Evolutionary conservation across 2,113 vertebrate species (phyloP), one percentile per base, ranked within the genome.

Genomic region (Triplophysa tibetana): DNA sequence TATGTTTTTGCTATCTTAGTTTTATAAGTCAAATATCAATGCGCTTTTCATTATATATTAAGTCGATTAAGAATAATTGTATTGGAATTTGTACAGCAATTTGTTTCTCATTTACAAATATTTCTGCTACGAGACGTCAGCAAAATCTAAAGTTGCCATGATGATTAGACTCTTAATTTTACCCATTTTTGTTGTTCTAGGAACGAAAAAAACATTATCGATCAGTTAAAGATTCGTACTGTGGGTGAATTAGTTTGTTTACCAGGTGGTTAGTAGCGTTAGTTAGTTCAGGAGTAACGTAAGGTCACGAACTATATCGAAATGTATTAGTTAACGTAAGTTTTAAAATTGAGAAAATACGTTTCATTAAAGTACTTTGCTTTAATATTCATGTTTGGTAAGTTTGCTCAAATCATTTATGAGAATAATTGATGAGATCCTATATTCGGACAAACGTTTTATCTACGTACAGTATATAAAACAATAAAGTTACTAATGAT

Each of bases 121-220:
- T 13, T n/a, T 13, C 50, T 56, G 26, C 24, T 41, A 61, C 11
- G 54, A 61, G 41, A 56, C 33, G 33, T 74, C 11, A 74, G 8
- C 70, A 74, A 58, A 74, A 73, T 54, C 33, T 2, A 11, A 58
- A 61, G 70, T 24, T 72, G 70, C 24, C 10, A 45, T 45, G 3
- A 52, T 7, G 13, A 52, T 50, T 14, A 7, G 48, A 12, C 11
- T 13, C 14, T 14, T 13, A 13, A 50, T 50, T 50, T 50, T 2
- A 50, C 11, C 1, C 12, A 48, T 13, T 50, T 50, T 2, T 2
- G 19, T 70, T 33, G 48, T 13, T 33, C 56, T n/a, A 70, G 16
- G 29, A 33, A 33, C 0, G 33, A 38, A 38, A 33, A n/a, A 70
- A 12, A 16, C 10, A 6, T 56, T 70, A 26, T 19, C 1, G 52